Base-by-base conservation (phyloP, 2,888 invertebrate genomes). In the Microchrysa polita region DNA sequence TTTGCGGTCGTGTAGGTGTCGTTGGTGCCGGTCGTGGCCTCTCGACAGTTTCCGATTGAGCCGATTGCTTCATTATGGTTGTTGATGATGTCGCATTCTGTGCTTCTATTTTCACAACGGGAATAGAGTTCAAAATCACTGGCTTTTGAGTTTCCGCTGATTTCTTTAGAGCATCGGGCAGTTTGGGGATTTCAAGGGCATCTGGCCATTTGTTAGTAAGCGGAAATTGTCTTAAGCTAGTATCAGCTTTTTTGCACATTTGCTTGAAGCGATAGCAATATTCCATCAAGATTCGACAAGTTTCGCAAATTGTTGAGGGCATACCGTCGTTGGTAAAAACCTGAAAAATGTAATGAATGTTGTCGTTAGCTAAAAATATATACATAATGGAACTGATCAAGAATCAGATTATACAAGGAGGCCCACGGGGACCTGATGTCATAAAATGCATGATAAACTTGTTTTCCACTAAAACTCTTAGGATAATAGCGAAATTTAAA, bases 221-320 rank as follows among this genome's bases (percentile, higher is more conserved):
- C 23, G 92, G 86, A 81, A 87, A 92, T 74, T 91, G 88, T 74
- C 92, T 87, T 7, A 93, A 83, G 0, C 89, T 87, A 78, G 91
- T 92, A 81, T 93, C 93, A 0, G 92, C 90, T 80, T 89, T 89
- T 77, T 92, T 91, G 79, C 92, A 93, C 80, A 92, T 90, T 74
- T 90, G 88, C 81, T 93, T 93, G 79, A 91, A 93, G 72, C 89
- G 89, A 84, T 92, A 93, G 65, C 89, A 90, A 75, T 90, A 86
- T 74, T 90, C 89, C 80, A 93, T 89, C 77, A 91, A 89, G 79
- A 88, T 86, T 23, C 89, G 89, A 79, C 93, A 93, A 53, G 87
- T 87, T 52, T 86, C 87, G 81, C 93, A 93, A 75, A 93, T 91
- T 80, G 87, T 89, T 67, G 88, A 86, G 1, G 93, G 93, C 91